Evolutionary conservation across 2,888 invertebrate species (phyloP).

Genomic region (Acronicta aceris): DNA sequence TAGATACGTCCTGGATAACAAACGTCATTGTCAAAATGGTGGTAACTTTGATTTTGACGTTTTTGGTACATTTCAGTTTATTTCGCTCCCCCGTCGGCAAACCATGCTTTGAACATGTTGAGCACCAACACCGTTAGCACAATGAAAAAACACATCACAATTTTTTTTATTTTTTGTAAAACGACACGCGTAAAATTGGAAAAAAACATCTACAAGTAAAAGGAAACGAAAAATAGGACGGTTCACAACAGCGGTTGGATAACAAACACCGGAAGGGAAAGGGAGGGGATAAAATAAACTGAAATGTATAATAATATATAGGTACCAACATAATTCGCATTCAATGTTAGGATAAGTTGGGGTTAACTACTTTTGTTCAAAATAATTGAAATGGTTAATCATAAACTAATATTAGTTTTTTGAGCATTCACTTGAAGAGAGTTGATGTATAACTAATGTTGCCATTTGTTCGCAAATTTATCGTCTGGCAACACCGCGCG

Average conservation of each 20-base stretch:
- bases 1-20: conserved; percentile 78
- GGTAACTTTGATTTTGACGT: conserved; percentile 51
- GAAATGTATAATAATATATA: conserved; percentile 88
- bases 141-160: conserved; percentile 72
- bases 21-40: conserved; percentile 58
- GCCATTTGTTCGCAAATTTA: background rate
- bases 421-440: conserved; percentile 53
- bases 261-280: conserved; percentile 77
- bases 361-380: conserved; percentile 62
- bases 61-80: conserved; percentile 87
- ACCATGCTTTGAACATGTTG: conserved; percentile 75
- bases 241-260: conserved; percentile 64
- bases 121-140: conserved; percentile 81
- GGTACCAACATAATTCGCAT: conserved; percentile 81
- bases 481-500: background rate
- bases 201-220: conserved; percentile 41
- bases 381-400: conserved; percentile 63
- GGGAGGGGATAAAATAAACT: conserved; percentile 84
- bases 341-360: conserved; percentile 79
- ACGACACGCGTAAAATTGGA: conserved; percentile 46
- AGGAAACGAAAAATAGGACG: conserved; percentile 60
- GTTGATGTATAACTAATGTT: conserved; percentile 38
- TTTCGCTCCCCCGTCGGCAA: conserved; percentile 73
- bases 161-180: conserved; percentile 53
- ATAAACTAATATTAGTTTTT: conserved; percentile 58